These are phyloP conservation scores for Glaucopsyche alexis DNA, from an alignment of 2,888 invertebrate species.

Conservation along the genomic window DNA sequence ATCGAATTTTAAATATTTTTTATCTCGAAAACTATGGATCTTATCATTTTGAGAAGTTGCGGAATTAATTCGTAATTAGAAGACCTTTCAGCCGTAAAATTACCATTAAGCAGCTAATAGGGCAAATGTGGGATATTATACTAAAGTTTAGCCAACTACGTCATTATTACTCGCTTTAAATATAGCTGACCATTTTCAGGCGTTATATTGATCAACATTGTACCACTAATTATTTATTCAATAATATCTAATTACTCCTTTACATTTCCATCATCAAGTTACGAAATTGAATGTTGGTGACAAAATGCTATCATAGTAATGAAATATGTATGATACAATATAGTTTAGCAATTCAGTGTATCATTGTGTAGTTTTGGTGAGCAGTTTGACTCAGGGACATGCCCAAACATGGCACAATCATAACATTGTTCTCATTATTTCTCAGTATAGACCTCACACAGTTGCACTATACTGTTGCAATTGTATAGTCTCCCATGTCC, in stretches of 20 bases:
- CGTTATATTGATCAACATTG: background rate
- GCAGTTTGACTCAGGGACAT: background rate
- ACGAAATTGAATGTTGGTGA: background rate
- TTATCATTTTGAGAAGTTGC: no score
- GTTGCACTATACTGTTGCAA: background rate
- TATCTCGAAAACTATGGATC: no score
- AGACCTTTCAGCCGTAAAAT: no score
- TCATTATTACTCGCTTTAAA: conserved; percentile 5
- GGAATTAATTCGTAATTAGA: no score
- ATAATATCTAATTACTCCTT: background rate
- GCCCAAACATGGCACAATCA: conserved; percentile 20
- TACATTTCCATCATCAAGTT: background rate
- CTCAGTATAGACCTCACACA: background rate
- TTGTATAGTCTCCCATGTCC: background rate
- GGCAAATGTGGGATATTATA: no score
- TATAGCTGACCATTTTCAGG: background rate
- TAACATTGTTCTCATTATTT: background rate
- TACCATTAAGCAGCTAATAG: no score
- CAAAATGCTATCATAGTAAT: background rate
- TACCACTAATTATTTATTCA: background rate
- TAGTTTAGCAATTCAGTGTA: conserved; percentile 28
- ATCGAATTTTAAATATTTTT: no score
- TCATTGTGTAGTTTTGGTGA: conserved; percentile 17
- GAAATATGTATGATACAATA: conserved; percentile 24
- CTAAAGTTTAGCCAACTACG: no score